phyloP scores from a whole-genome alignment of 2,797 vertebrate genomes.

The Mus caroli region DNA sequence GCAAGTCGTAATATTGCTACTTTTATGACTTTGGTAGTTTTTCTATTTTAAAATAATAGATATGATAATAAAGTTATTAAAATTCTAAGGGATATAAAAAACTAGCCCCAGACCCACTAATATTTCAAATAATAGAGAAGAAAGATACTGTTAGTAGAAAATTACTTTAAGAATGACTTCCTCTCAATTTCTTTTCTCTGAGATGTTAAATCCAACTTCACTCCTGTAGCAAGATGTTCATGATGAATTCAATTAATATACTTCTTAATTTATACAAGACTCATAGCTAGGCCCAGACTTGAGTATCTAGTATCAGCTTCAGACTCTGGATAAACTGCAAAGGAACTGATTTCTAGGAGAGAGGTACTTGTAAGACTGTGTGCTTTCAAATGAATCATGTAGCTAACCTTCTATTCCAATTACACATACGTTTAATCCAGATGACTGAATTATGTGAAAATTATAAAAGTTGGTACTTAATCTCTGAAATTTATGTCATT shows the following conservation, averaged over 20 bases:
- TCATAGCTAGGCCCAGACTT: not conserved
- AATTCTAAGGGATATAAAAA: conserved; percentile 42
- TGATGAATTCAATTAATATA: not conserved
- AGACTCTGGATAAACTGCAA: not conserved
- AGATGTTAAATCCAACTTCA: not conserved
- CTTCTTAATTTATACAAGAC: conserved; percentile 8
- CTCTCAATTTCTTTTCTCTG: not conserved
- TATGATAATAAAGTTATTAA: not conserved
- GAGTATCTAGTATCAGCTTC: not conserved
- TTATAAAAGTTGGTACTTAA: not conserved
- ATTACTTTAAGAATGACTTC: not conserved
- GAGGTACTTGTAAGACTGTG: not conserved
- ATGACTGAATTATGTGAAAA: not conserved
- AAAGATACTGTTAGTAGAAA: conserved; percentile 23
- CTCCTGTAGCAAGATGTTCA: not conserved
- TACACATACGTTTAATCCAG: not conserved
- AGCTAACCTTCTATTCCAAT: not conserved
- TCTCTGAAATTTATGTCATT: not conserved
- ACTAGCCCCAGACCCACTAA: not conserved
- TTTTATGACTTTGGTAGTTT: not conserved
- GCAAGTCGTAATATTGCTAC: not conserved
- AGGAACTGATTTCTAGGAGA: not conserved
- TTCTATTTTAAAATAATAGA: conserved; percentile 38
- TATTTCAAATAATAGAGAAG: not conserved
- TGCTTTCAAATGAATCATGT: not conserved